Evolutionary conservation across 2,113 vertebrate genomes (phyloP), one percentile per base, ranked within the genome.

Genomic region (Lepisosteus osseus): DNA sequence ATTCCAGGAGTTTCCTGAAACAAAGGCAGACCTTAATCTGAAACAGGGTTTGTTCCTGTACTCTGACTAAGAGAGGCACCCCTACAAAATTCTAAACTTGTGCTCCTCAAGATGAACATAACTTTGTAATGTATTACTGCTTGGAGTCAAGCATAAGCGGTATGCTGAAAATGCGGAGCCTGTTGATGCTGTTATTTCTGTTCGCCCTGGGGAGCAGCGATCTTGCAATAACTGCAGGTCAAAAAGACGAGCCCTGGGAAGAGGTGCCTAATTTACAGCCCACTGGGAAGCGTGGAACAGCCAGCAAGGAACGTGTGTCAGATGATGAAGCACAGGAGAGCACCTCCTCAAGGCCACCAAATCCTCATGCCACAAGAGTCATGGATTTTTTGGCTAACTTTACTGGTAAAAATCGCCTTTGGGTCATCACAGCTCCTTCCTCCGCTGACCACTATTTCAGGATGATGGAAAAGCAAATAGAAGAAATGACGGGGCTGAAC

Each of bases 381-480:
- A 72, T 83, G 42, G 89, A 91, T 68, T 90, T 93, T 68, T 75
- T 94, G 70, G 83, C 80, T 29, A 83, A 84, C 12, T 89, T 88
- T 85, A 82, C 83, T 68, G 92, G 90, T 41, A 90, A 89, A 78
- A 86, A 87, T 43, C 86, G 92, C 1, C 67, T 93, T 74, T 92
- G 91, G 92, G 86, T 93, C 61, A 91, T 93, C 71, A 87, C 88
- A 1, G 91, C 91, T 3, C 84, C 88, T 0, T 90, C 87, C 0
- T 76, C 85, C 69, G 82, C 68, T 55, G 85, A 93, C 69, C 70
- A 87, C 76, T 93, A 93, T 73, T 85, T 92, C 14, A 88, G 47
- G 1, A 89, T 94, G 90, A 91, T 92, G 92, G 87, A 93, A 79
- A 89, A 91, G 76, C 92, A 93, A 67, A 82, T 94, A 41, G 83